Evolutionary conservation across 2,797 vertebrate species (phyloP).

Genomic region (Helarctos malayanus): DNA sequence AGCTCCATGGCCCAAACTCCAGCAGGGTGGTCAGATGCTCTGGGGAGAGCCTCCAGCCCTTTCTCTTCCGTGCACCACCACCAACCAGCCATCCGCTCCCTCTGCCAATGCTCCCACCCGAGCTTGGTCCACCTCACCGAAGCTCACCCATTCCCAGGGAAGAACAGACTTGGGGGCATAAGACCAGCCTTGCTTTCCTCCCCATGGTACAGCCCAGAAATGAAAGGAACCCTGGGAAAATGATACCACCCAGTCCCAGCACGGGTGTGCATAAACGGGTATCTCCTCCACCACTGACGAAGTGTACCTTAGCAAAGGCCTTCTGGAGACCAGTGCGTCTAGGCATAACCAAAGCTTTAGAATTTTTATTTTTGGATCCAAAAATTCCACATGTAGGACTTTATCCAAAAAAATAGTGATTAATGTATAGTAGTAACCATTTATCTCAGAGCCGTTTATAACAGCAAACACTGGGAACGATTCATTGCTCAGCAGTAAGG

Average conservation of each 20-base stretch:
- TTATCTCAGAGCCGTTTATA: background rate
- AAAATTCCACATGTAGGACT: constrained; percentile 18
- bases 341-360: background rate
- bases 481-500: background rate
- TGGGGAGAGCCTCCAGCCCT: background rate
- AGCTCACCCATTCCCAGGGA: background rate
- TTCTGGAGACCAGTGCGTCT: background rate
- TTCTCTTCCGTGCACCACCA: background rate
- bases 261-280: accelerated
- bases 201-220: background rate
- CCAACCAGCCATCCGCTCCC: background rate
- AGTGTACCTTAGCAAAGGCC: background rate
- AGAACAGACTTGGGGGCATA: background rate
- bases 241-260: background rate
- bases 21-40: background rate
- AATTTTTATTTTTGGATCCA: background rate
- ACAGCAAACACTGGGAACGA: constrained; percentile 29
- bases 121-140: background rate
- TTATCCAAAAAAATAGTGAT: background rate
- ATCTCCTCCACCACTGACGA: background rate
- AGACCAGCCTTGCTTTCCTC: background rate
- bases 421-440: background rate
- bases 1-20: background rate
- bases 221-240: background rate
- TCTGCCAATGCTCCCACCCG: background rate